Evolutionary conservation across 2,113 vertebrate species (phyloP), one percentile per base, ranked within the genome.

Genomic region (Pitta sordida): DNA sequence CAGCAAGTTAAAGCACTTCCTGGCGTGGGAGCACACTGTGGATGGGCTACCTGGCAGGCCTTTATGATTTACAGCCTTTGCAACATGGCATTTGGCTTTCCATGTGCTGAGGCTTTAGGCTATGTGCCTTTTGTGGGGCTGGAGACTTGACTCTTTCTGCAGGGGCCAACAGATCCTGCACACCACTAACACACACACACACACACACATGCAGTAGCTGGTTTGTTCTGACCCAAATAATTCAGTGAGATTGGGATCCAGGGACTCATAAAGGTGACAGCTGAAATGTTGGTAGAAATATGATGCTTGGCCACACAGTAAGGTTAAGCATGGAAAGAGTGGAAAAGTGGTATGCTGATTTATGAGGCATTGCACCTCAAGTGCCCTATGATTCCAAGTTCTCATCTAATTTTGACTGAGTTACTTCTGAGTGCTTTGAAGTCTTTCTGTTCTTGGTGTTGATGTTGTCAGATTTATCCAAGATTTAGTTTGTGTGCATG

Each of bases 271-370:
- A 46, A 46, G 44, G 19, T 46, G 19, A 49, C 14, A 64, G 0
- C 7, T 36, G 8, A 9, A 5, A n/a, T 1, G 4, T 7, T 29
- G 10, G 7, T 15, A 51, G 59, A 73, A 60, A 52, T 17, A 9
- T 10, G 14, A 29, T 9, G 9, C 9, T 51, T 20, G 15, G 5
- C 18, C 69, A 22, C 0, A 0, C 1, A 3, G 4, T 24, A 23
- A 52, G 16, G n/a, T 46, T 46, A 74, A 36, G 3, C 26, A 30
- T 7, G 7, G 21, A 20, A 49, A 9, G 11, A 44, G 13, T 16
- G 10, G 7, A 15, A 15, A 49, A 22, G 8, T 36, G 8, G 5
- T 59, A 12, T 69, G 15, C 7, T 9, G 9, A 78, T 4, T 10
- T 1, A 0, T 23, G 11, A 77, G 12, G 5, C 11, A 59, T 6